phyloP scores from a whole-genome alignment of 2,888 invertebrate genomes.

The Caenorhabditis sinica region DNA sequence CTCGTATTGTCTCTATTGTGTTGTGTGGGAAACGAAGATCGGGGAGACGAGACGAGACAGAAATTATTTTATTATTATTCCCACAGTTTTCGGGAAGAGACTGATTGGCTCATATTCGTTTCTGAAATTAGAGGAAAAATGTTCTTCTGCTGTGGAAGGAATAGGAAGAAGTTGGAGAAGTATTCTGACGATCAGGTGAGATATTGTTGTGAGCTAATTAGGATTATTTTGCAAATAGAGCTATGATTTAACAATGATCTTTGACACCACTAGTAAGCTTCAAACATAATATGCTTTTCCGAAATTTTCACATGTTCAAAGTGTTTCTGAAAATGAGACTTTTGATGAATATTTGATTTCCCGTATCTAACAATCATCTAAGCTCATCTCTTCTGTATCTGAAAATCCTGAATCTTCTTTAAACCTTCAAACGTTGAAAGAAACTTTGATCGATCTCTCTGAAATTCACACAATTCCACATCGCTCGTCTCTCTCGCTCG shows the following conservation, averaged over 20 bases:
- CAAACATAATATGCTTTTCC: neutral
- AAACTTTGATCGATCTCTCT: no score
- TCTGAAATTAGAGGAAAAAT: constrained; percentile 19
- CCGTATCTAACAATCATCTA: no score
- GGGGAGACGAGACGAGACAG: constrained; percentile 27
- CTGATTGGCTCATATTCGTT: neutral
- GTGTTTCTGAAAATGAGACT: no score
- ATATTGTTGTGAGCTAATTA: no score
- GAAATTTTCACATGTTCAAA: no score
- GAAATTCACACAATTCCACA: neutral
- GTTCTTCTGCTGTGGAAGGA: constrained; percentile 40
- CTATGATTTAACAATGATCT: no score
- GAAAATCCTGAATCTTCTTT: no score
- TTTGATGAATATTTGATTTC: no score
- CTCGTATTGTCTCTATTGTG: constrained; percentile 50
- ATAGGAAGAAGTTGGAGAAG: neutral
- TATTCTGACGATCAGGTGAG: neutral
- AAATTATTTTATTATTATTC: constrained; percentile 17
- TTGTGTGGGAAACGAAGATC: constrained; percentile 42
- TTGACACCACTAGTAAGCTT: no score
- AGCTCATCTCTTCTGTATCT: no score
- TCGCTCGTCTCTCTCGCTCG: neutral
- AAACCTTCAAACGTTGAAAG: no score
- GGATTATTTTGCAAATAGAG: no score
- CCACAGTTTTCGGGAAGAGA: constrained; percentile 14